These are phyloP conservation scores for Cyclargus thomasi DNA, from an alignment of 1,140 invertebrate species.

Conservation along the genomic window DNA sequence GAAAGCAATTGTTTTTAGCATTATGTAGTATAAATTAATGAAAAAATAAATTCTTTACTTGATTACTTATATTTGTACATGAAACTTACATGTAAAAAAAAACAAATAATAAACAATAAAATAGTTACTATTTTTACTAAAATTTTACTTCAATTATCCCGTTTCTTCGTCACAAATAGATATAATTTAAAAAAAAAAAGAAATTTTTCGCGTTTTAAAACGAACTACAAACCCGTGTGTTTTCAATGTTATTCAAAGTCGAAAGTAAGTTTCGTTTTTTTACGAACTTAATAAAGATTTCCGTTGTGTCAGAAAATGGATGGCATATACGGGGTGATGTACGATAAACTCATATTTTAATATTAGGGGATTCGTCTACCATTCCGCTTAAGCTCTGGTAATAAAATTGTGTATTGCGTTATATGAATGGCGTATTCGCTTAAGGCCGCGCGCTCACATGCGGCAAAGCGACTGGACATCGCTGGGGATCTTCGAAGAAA, in stretches of 20 bases:
- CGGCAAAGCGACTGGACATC: too few relatives aligned
- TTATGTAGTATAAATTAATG: too few relatives aligned
- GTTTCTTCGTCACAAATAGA: too few relatives aligned
- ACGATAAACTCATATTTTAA: conserved; percentile 3
- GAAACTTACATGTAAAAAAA: too few relatives aligned
- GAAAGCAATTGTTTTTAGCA: too few relatives aligned
- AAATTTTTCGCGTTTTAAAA: not conserved
- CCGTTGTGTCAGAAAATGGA: not conserved
- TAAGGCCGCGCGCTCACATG: not conserved
- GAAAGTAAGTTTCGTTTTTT: not conserved
- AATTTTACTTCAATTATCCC: too few relatives aligned
- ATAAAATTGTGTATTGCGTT: conserved; percentile 1
- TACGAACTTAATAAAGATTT: conserved; percentile 3
- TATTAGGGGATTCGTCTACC: not conserved
- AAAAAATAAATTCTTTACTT: too few relatives aligned
- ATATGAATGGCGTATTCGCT: not conserved
- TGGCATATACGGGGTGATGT: not conserved
- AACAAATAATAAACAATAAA: too few relatives aligned
- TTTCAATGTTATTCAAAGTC: not conserved
- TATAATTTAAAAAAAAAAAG: too few relatives aligned
- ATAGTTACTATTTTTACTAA: too few relatives aligned
- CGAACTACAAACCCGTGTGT: not conserved
- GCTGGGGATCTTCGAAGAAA: too few relatives aligned
- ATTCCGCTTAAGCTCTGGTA: not conserved
- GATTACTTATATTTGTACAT: too few relatives aligned